Evolutionary conservation across 2,888 invertebrate species (phyloP).

Genomic region (Drosophila neutralis): DNA sequence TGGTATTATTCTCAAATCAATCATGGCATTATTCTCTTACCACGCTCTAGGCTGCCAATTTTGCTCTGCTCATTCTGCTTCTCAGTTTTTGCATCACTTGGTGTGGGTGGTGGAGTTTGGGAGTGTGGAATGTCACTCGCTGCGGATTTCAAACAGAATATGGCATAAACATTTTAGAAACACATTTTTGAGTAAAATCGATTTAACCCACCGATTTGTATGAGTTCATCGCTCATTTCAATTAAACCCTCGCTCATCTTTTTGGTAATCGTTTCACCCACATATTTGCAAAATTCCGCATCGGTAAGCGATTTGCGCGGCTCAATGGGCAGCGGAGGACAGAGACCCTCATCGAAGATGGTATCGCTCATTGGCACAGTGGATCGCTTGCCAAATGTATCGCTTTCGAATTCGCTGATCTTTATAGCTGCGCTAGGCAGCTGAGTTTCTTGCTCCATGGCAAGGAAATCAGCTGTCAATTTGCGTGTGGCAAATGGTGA

Average conservation of each 20-base stretch:
- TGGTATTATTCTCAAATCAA: neutral
- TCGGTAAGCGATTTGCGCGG: constrained; percentile 83
- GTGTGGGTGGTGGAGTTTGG: constrained; percentile 85
- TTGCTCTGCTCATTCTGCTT: constrained; percentile 64
- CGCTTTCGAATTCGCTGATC: constrained; percentile 40
- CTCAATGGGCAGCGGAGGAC: constrained; percentile 68
- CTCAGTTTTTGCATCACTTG: constrained; percentile 78
- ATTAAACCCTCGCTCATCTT: constrained; percentile 84
- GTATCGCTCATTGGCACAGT: constrained; percentile 51
- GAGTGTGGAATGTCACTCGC: constrained; percentile 82
- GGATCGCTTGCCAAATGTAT: constrained; percentile 49
- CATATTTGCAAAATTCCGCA: constrained; percentile 84
- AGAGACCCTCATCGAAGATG: constrained; percentile 53
- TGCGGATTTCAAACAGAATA: constrained; percentile 20
- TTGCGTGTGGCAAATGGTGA: constrained; percentile 59
- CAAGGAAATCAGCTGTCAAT: constrained; percentile 70
- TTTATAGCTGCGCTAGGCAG: constrained; percentile 25
- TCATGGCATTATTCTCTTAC: constrained; percentile 30
- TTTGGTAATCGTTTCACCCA: constrained; percentile 83
- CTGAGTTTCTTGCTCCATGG: constrained; percentile 64
- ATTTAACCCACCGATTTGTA: constrained; percentile 69
- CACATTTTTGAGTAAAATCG: neutral
- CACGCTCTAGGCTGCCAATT: constrained; percentile 58
- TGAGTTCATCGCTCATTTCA: constrained; percentile 81
- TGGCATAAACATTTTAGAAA: neutral